These are phyloP conservation scores for zebrafish (Danio rerio) DNA, from an alignment of 2,113 vertebrate species.

Conservation along the genomic window GRCz12tu NC_133193.1:49807501-49808000, in stretches of 20 bases:
- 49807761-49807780: neutral
- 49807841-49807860: neutral
- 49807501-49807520: slow-evolving; percentile 29
- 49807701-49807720: neutral
- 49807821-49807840: neutral
- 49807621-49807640: too few relatives aligned
- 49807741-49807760: neutral
- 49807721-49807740: slow-evolving; percentile 31
- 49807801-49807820: slow-evolving; percentile 27
- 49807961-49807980: neutral
- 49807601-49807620: slow-evolving; percentile 5
- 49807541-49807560: neutral
- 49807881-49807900: neutral
- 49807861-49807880: neutral
- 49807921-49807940: neutral
- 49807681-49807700: neutral
- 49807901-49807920: slow-evolving; percentile 5
- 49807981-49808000: neutral
- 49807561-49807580: neutral
- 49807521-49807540: slow-evolving; percentile 25
- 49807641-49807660: neutral
- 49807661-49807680: slow-evolving; percentile 3
- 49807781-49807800: slow-evolving; percentile 10
- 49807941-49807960: neutral
- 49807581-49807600: slow-evolving; percentile 28